These are phyloP conservation scores for Drosophila lini DNA, from an alignment of 1,140 invertebrate genomes.

Conservation along the genomic window DNA sequence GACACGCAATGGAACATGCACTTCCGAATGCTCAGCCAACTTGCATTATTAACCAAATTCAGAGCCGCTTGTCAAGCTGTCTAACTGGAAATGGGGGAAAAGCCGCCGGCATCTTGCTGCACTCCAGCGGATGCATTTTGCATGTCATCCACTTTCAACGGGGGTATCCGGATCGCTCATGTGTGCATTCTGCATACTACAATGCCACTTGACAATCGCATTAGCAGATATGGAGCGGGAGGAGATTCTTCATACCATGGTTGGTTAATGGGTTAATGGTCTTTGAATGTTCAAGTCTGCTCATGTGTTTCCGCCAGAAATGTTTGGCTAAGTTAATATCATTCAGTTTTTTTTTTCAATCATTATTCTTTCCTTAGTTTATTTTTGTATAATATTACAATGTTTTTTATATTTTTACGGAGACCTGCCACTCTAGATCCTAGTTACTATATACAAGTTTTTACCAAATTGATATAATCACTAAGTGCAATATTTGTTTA, in stretches of 20 bases:
- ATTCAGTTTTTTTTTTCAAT: not conserved
- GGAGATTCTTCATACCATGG: constrained; percentile 9
- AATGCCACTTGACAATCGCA: constrained; percentile 69
- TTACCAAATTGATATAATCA: not conserved
- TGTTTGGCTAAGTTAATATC: not conserved
- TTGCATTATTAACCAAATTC: constrained; percentile 56
- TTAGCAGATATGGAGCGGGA: constrained; percentile 19
- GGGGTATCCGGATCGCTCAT: constrained; percentile 52
- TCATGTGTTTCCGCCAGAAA: constrained; percentile 18
- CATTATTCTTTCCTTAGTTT: not conserved
- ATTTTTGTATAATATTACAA: not conserved
- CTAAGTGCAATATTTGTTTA: not conserved
- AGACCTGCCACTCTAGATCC: not conserved
- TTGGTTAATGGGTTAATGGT: constrained; percentile 44
- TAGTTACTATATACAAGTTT: not conserved
- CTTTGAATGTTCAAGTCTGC: constrained; percentile 40
- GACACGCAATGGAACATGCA: constrained; percentile 46
- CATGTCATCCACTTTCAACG: constrained; percentile 45
- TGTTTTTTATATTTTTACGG: not conserved
- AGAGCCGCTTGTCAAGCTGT: constrained; percentile 56
- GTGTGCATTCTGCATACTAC: constrained; percentile 51
- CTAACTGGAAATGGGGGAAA: constrained; percentile 19
- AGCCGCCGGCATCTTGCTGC: constrained; percentile 55
- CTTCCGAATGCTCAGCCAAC: constrained; percentile 49
- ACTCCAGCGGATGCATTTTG: constrained; percentile 61